phyloP scores from a whole-genome alignment of 92 coral and sea anemone species.

The Chrysogorgia sp. region DNA sequence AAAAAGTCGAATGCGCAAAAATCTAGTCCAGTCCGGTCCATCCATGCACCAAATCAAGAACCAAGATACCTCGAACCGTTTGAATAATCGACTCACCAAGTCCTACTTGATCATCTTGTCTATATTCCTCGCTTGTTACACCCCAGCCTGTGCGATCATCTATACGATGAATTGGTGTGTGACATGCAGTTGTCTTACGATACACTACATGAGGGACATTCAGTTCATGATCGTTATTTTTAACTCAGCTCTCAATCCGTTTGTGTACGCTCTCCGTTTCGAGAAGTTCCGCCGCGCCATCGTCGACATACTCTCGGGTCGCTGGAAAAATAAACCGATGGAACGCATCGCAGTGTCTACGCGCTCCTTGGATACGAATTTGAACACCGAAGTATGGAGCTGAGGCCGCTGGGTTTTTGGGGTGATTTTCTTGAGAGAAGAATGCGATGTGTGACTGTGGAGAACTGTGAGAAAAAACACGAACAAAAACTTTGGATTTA shows the following conservation, averaged over 20 bases:
- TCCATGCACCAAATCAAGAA: not conserved
- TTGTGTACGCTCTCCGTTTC: conserved; percentile 54
- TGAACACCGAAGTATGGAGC: no score
- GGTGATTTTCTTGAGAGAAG: no score
- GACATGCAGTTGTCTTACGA: conserved; percentile 61
- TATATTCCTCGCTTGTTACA: conserved; percentile 63
- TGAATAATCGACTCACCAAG: conserved; percentile 60
- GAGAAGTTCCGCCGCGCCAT: conserved; percentile 15
- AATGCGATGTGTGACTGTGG: no score
- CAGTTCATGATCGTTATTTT: conserved; percentile 66
- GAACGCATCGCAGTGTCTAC: no score
- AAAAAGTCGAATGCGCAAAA: not conserved
- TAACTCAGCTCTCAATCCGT: conserved; percentile 72
- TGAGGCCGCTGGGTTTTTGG: no score
- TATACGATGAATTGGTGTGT: conserved; percentile 70
- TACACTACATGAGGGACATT: conserved; percentile 71
- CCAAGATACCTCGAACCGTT: conserved; percentile 8
- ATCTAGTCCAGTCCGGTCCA: not conserved
- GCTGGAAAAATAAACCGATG: no score
- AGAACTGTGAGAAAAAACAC: no score
- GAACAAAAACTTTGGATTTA: no score
- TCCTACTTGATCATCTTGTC: conserved; percentile 65
- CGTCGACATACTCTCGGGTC: conserved; percentile 32
- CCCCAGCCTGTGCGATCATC: conserved; percentile 67
- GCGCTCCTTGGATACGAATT: no score